These are phyloP conservation scores for Melieria omissa DNA, from an alignment of 2,888 invertebrate species.

Conservation along the genomic window DNA sequence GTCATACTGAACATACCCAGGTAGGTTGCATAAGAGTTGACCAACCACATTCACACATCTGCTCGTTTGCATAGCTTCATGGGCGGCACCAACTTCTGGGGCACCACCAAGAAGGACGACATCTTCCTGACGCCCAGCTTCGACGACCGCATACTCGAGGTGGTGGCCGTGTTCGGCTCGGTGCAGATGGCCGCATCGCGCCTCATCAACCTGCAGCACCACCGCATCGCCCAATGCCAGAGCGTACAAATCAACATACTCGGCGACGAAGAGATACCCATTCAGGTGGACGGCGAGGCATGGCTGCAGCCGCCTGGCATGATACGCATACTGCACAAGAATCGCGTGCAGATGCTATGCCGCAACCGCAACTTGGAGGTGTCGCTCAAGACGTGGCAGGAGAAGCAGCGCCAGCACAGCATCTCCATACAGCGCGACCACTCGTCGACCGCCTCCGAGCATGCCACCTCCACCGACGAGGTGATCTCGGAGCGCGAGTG, in stretches of 20 bases:
- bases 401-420: constrained; percentile 77
- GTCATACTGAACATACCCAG: constrained; percentile 96
- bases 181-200: constrained; percentile 98
- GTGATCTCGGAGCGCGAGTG: constrained; percentile 68
- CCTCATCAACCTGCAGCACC: constrained; percentile 94
- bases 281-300: constrained; percentile 97
- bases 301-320: constrained; percentile 98
- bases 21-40: constrained; percentile 62
- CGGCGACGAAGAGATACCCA: constrained; percentile 92
- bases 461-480: constrained; percentile 65
- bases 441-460: constrained; percentile 65
- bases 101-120: constrained; percentile 90
- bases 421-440: constrained; percentile 68
- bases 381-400: constrained; percentile 88
- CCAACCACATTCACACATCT: background rate
- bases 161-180: constrained; percentile 97
- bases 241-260: constrained; percentile 96
- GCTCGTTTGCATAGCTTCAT: constrained; percentile 79
- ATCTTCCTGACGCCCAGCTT: constrained; percentile 93
- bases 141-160: constrained; percentile 95
- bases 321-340: constrained; percentile 95
- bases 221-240: constrained; percentile 96
- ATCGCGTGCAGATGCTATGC: constrained; percentile 95
- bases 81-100: constrained; percentile 99
- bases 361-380: constrained; percentile 91